phyloP scores from a whole-genome alignment of 2,797 vertebrate species.

The Crocidura indochinensis region DNA sequence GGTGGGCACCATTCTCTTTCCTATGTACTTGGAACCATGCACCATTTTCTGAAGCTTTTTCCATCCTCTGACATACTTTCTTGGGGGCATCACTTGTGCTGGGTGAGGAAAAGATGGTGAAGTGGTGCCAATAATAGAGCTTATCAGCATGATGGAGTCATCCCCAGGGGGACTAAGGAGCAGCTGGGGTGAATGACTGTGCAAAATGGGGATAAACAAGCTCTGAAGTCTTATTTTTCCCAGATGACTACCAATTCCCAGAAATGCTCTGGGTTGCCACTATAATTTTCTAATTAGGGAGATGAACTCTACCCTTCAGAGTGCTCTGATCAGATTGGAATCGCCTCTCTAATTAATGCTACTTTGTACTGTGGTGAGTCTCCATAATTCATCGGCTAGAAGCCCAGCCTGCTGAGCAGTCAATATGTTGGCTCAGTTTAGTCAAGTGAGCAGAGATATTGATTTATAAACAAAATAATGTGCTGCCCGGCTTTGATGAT shows the following conservation, averaged over 20 bases:
- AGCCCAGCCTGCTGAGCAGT: slow-evolving; percentile 56
- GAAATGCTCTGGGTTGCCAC: slow-evolving; percentile 62
- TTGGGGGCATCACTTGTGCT: too few species aligned
- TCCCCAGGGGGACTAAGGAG: not conserved
- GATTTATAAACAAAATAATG: slow-evolving; percentile 60
- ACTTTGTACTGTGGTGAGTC: slow-evolving; percentile 29
- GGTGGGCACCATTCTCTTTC: too few species aligned
- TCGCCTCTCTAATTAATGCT: slow-evolving; percentile 60
- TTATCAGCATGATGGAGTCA: not conserved
- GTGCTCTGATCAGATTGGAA: slow-evolving; percentile 47
- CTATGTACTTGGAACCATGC: too few species aligned
- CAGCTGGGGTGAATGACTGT: slow-evolving; percentile 27
- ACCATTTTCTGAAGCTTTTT: too few species aligned
- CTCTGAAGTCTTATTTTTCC: slow-evolving; percentile 55
- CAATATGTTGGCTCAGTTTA: slow-evolving; percentile 54
- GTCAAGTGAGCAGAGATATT: slow-evolving; percentile 47
- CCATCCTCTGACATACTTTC: too few species aligned
- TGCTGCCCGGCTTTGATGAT: not conserved
- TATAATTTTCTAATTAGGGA: slow-evolving; percentile 78
- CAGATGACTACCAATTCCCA: slow-evolving; percentile 63
- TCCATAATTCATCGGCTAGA: slow-evolving; percentile 43
- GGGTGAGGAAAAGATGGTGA: not conserved
- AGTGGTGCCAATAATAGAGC: not conserved
- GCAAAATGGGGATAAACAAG: not conserved
- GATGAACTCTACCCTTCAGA: slow-evolving; percentile 71